Evolutionary conservation across 2,113 vertebrate species (phyloP).

Genomic region (Zapornia atra): DNA sequence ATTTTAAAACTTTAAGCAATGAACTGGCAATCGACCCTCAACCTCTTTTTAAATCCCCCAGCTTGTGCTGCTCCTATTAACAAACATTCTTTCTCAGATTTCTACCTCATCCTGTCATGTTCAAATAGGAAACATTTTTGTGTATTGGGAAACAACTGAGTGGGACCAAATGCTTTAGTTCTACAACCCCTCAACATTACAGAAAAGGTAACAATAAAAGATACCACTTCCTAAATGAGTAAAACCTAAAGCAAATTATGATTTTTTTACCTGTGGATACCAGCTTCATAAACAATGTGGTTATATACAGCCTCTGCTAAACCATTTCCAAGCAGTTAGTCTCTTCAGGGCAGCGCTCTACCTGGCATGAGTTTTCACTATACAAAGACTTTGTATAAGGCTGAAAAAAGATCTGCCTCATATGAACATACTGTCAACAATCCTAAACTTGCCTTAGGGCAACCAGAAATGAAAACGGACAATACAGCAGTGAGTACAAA

Average conservation of each 20-base stretch:
- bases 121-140: background rate
- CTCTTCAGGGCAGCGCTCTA: background rate
- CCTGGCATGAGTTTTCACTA: background rate
- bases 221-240: background rate
- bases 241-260: background rate
- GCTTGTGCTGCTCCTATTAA: constrained; percentile 1
- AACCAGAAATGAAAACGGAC: background rate
- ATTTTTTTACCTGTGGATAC: background rate
- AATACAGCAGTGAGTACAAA: background rate
- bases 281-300: background rate
- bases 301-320: background rate
- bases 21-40: background rate
- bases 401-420: constrained; percentile 5
- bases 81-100: constrained; percentile 20
- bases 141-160: background rate
- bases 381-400: background rate
- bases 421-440: background rate
- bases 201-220: background rate
- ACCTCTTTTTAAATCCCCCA: background rate
- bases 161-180: background rate
- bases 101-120: background rate
- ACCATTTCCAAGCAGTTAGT: background rate
- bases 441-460: background rate
- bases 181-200: background rate
- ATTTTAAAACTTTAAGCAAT: background rate